Percentiles rank a stretch among this genome's conserved stretches.
phyloP scores from a whole-genome alignment of 2,888 invertebrate species.

The Idaea biselata region DNA sequence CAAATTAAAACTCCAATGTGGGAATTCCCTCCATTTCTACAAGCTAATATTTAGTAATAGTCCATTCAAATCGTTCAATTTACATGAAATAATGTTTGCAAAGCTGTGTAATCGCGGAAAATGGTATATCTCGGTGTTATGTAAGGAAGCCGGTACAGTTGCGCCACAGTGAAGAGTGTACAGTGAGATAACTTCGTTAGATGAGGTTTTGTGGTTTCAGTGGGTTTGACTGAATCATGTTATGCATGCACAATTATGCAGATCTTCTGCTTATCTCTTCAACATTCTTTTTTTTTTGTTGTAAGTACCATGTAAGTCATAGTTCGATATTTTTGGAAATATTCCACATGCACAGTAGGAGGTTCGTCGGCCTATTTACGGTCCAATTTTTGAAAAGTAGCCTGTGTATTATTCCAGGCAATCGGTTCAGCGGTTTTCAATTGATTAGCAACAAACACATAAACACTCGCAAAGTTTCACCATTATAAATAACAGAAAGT shows the following conservation, averaged over 20 bases:
- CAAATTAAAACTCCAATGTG: slow-evolving; percentile 9
- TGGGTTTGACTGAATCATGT: neutral
- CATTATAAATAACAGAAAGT: no score
- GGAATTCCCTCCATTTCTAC: slow-evolving; percentile 14
- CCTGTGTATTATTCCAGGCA: no score
- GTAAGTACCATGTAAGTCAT: no score
- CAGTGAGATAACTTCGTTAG: slow-evolving; percentile 4
- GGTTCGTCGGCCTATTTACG: no score
- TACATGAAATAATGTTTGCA: slow-evolving; percentile 30
- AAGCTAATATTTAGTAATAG: slow-evolving; percentile 17
- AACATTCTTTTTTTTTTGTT: no score
- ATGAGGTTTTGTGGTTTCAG: slow-evolving; percentile 8
- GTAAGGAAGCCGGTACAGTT: slow-evolving; percentile 20
- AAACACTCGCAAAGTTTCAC: no score
- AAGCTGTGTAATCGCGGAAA: slow-evolving; percentile 27
- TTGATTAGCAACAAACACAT: no score
- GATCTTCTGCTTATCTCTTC: no score
- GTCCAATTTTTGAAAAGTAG: no score
- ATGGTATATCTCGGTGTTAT: slow-evolving; percentile 21
- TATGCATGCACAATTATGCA: neutral
- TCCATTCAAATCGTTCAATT: slow-evolving; percentile 20
- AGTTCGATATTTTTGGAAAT: no score
- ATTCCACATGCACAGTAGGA: no score
- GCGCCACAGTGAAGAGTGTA: slow-evolving; percentile 12
- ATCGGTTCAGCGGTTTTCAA: no score